Percentiles rank a stretch among this genome's conserved stretches.
Evolutionary conservation across 2,797 vertebrate species (phyloP).

Genomic region (Bovichtus variegatus): DNA sequence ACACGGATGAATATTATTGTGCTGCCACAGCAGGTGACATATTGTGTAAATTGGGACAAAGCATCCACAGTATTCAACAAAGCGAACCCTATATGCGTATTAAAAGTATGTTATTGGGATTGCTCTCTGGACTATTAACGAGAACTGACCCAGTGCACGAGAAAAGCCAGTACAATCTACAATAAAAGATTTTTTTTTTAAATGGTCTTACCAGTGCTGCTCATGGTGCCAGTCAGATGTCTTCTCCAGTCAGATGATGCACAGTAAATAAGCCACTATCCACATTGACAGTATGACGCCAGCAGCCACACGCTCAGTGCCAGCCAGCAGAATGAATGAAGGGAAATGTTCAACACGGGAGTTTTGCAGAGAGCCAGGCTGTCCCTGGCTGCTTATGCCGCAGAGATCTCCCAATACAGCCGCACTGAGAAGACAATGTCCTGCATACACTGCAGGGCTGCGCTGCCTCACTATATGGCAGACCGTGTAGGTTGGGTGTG

Average conservation of each 20-base stretch:
- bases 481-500: conserved; percentile 73
- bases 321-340: conserved; percentile 27
- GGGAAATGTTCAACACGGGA: background rate
- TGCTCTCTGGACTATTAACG: background rate
- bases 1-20: background rate
- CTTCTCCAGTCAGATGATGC: conserved; percentile 66
- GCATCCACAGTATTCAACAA: background rate
- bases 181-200: background rate
- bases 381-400: conserved; percentile 28
- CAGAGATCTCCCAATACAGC: conserved; percentile 15
- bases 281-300: conserved; percentile 63
- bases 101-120: background rate
- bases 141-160: background rate
- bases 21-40: background rate
- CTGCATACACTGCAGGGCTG: conserved; percentile 66
- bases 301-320: conserved; percentile 24
- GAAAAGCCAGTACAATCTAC: background rate
- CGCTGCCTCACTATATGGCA: conserved; percentile 32
- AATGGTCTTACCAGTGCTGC: conserved; percentile 82
- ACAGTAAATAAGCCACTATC: conserved; percentile 59
- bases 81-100: background rate
- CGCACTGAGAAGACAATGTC: conserved; percentile 48
- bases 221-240: conserved; percentile 77
- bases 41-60: conserved; percentile 5
- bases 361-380: background rate